phyloP scores from a whole-genome alignment of 2,888 invertebrate genomes.

The Megastigmus dorsalis region DNA sequence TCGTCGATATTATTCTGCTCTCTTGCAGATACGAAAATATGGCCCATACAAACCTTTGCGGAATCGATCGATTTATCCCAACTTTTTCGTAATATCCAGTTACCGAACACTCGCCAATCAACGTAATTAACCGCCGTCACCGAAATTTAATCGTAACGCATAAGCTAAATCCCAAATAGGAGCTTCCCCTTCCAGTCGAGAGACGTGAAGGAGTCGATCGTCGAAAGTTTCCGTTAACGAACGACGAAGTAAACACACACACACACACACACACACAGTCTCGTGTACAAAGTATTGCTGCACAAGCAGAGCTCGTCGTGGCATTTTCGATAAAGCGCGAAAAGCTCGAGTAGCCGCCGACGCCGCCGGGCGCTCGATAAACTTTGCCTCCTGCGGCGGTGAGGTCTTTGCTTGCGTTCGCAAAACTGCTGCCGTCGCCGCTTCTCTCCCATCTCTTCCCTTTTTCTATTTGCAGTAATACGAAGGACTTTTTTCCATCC shows the following conservation, averaged over 20 bases:
- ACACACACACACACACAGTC: neutral
- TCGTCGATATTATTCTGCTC: no score
- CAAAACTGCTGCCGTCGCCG: neutral
- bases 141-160: no score
- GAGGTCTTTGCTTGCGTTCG: neutral
- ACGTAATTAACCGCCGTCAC: no score
- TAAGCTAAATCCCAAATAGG: no score
- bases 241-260: neutral
- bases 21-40: no score
- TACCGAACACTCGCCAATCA: no score
- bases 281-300: neutral
- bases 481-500: neutral
- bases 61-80: no score
- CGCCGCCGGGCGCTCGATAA: neutral
- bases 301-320: neutral
- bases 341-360: slow-evolving; percentile 6
- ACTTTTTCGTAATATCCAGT: no score
- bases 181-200: neutral
- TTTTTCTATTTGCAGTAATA: neutral
- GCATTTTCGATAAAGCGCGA: neutral
- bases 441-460: neutral
- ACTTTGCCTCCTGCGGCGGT: slow-evolving; percentile 9
- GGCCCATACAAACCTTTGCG: no score
- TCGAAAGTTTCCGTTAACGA: neutral
- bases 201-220: neutral